These are phyloP conservation scores for Pelvicachromis taeniatus DNA, from an alignment of 2,113 vertebrate species.

Conservation along the genomic window DNA sequence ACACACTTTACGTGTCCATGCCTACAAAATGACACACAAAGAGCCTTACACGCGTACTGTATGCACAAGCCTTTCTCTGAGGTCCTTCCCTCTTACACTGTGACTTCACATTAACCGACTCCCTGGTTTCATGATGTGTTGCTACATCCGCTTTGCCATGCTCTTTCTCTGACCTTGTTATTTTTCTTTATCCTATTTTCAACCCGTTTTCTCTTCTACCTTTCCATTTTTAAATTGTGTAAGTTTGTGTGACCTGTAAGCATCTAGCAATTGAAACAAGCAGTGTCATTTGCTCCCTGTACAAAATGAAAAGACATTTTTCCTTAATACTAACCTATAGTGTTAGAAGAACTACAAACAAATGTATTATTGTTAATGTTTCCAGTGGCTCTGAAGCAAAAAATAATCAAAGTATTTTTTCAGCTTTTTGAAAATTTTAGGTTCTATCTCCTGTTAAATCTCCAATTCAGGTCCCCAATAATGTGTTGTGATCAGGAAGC, in stretches of 20 bases:
- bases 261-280: not conserved
- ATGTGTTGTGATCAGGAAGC: not conserved
- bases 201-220: not conserved
- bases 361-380: not conserved
- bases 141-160: not conserved
- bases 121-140: not conserved
- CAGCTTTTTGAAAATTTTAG: not conserved
- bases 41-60: not conserved
- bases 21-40: not conserved
- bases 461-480: not conserved
- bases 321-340: not conserved
- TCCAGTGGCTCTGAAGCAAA: not conserved
- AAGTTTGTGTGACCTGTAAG: not conserved
- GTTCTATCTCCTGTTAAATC: not conserved
- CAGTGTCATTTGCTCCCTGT: not conserved
- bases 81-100: not conserved
- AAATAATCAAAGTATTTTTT: not conserved
- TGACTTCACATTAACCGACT: not conserved
- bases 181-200: not conserved
- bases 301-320: not conserved
- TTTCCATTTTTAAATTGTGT: not conserved
- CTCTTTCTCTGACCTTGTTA: not conserved
- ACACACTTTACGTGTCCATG: not conserved
- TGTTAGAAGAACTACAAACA: not conserved
- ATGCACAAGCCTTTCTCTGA: constrained; percentile 16